Base-by-base conservation (phyloP, 2,113 vertebrate genomes). In the Emydura subglobosa region DNA sequence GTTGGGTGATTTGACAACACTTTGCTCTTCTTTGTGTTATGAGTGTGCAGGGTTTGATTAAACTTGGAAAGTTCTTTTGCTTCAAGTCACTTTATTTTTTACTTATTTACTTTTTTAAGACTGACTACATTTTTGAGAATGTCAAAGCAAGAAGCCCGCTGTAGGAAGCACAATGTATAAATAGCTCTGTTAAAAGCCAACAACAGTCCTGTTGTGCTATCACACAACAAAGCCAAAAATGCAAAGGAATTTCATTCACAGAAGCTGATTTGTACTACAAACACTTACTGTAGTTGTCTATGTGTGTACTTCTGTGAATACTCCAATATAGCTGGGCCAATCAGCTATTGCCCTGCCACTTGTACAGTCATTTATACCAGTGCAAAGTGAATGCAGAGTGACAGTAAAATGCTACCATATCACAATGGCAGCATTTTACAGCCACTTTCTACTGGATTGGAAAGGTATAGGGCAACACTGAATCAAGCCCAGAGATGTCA, bases 1-100 rank as follows among this genome's bases (percentile, higher is more conserved):
- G 87, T 97, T 96, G 31, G 34, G 27, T 65, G 59, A 65, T 65
- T 34, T 93, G 95, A 96, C 81, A 97, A 96, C 8, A 10, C 47
- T 92, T 82, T 92, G 34, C 86, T 94, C 85, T 93, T 88, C 90
- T 93, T 95, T 97, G 89, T 97, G 89, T 95, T 97, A 81, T 93
- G 83, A 96, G 91, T 91, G 93, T 83, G 74, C 80, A 89, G 91
- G 57, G 31, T 93, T 97, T 95, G 87, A 97, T 95, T 96, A 91
- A 96, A 65, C 90, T 10, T 89, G 25, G 53, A 59, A 93, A 93
- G 34, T 54, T 94, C 4, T 87, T 95, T 96, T 95, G 93, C 91
- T 94, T 81, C 65, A 53, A 47, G 85, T 87, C 47, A 34, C 89
- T 94, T 80, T 95, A 91, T 24, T 88, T 94, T 91, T 88, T 65